Evolutionary conservation across 2,113 vertebrate species (phyloP).

Genomic region (Grantiella picta): DNA sequence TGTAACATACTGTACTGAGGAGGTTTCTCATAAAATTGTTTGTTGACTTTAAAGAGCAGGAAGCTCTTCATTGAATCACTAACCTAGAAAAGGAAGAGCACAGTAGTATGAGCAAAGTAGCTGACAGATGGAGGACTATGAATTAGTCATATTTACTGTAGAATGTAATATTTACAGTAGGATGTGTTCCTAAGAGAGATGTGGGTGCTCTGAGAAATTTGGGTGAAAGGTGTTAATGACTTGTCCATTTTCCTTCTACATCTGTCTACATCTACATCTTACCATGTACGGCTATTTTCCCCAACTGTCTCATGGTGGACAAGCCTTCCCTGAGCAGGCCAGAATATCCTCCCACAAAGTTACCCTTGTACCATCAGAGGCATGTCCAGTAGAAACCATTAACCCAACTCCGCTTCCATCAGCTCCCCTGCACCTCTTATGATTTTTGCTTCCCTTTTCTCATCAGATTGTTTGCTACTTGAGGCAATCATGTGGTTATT

Average conservation of each 20-base stretch:
- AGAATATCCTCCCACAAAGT: not conserved
- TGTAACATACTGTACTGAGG: not conserved
- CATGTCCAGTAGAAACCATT: not conserved
- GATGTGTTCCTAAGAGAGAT: constrained; percentile 17
- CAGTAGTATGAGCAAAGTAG: not conserved
- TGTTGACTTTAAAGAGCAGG: not conserved
- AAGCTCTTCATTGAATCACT: constrained; percentile 16
- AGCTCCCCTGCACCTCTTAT: accelerated
- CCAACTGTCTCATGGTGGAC: not conserved
- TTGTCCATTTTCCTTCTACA: not conserved
- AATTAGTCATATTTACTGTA: constrained; percentile 53
- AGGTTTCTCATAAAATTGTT: not conserved
- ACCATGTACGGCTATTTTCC: not conserved
- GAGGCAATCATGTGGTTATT: not conserved
- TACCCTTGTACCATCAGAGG: not conserved
- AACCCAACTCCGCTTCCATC: not conserved
- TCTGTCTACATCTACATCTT: not conserved
- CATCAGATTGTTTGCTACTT: not conserved
- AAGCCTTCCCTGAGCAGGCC: not conserved
- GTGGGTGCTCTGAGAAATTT: not conserved
- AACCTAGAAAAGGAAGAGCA: not conserved
- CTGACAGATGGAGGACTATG: not conserved
- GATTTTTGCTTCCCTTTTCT: not conserved
- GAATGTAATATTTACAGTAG: constrained; percentile 16
- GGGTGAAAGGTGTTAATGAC: constrained; percentile 14